A percentile compares a stretch with the other conserved stretches of the same genome.
Conservation (phyloP, 2,113 vertebrate species). For the Oryctolagus cuniculus region DNA sequence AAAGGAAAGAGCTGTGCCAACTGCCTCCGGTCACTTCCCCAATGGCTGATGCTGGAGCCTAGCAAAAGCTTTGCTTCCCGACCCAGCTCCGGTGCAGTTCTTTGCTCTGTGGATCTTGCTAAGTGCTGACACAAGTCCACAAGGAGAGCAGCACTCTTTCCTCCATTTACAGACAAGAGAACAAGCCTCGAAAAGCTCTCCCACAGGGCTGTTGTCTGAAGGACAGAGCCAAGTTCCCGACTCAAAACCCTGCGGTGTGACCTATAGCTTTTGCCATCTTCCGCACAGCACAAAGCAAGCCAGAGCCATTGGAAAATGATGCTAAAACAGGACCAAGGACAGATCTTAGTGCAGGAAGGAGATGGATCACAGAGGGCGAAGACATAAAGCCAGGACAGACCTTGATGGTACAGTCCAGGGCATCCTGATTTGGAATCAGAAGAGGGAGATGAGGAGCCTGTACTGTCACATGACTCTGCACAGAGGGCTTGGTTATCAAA, state of each 20-base stretch:
- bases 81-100: neutral
- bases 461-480: neutral
- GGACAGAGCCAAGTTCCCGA: neutral
- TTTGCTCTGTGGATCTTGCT: neutral
- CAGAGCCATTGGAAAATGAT: neutral
- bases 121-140: neutral
- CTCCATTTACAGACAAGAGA: neutral
- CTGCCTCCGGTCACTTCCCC: accelerated
- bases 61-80: neutral
- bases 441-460: neutral
- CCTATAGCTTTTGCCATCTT: neutral
- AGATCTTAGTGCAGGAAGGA: neutral
- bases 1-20: accelerated
- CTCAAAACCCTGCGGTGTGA: neutral
- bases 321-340: neutral
- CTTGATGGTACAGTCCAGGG: neutral
- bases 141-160: neutral
- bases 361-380: neutral
- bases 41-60: too few species aligned
- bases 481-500: neutral
- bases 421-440: neutral
- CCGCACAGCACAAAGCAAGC: neutral
- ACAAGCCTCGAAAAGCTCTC: neutral
- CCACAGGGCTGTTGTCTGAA: neutral
- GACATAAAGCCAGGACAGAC: neutral